Base-by-base conservation (phyloP, 2,888 invertebrate genomes). In the Oscheius sp. region DNA sequence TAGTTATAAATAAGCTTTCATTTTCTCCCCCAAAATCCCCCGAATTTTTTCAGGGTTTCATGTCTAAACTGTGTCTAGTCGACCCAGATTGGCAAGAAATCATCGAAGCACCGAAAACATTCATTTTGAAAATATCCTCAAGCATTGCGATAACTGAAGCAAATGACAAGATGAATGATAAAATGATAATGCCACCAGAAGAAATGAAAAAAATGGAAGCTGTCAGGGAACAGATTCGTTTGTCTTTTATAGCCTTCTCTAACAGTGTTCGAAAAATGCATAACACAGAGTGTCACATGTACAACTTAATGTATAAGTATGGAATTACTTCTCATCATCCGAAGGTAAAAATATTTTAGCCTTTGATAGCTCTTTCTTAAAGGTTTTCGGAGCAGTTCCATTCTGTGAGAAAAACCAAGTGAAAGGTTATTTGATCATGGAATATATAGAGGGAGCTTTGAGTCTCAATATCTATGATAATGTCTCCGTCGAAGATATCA, bases 351-450 rank as follows among this genome's bases (percentile, higher is more conserved):
- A 22, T 32, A n/a, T 38, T 3, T 4, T 12, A 9, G 38, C 3
- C 30, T 44, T 44, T 14, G 9, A 9, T 36, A 36, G 8, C 17
- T 44, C 17, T 22, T 33, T 32, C 47, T 47, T 47, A 14, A 17
- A 65, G 65, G 28, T 56, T 22, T 65, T 33, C n/a, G 33, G n/a
- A 14, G 20, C 28, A 8, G 20, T 30, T 9, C 17, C 9, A 6
- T 41, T 54, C 32, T 26, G 12, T 9, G 67, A 70, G 20, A 68
- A 71, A 17, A 22, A 61, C 32, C 56, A 67, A 2, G 32, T 56
- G 3, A 75, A 73, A 47, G 75, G 71, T 33, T 75, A 62, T 22
- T 64, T 75, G n/a, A 68, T 66, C 1, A 72, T 75, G 50, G 73
- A 75, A 30, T 50, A 67, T 3, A 63, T 73, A n/a, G 68, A 72